Base-by-base conservation (phyloP, 2,797 vertebrate genomes). In the Chelidonichthys spinosus region DNA sequence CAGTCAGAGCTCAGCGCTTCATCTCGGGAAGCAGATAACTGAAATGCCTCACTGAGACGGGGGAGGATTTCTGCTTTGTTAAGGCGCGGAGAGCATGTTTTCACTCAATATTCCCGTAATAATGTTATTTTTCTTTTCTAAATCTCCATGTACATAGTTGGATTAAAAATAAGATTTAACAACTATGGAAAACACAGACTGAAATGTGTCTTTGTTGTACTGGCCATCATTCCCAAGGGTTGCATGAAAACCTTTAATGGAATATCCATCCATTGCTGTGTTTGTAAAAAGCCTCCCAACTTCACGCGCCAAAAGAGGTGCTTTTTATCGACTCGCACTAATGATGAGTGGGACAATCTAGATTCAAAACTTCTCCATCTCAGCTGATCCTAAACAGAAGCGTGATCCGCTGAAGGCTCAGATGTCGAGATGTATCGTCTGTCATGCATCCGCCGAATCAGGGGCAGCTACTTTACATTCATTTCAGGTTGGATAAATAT, bases 71-170 rank as follows among this genome's bases (percentile, higher is more conserved):
- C 14, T 18, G 52, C 11, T n/a, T 68, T 50, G 36, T 58, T 35
- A 25, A 68, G 10, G 61, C 13, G 54, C 46, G 55, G 50, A 4
- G 0, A 46, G 33, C 25, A 8, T 70, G 46, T 52, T 55, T 55
- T 53, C 39, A 39, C 10, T 64, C 35, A 33, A 81, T 39, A 36
- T 71, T 37, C 46, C 56, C n/a, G 44, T 49, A 44, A 74, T 49
- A 32, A 0, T 14, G 2, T 6, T 40, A 11, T 37, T 25, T 64
- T 37, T 46, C 25, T 25, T 25, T 25, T 25, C 25, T 25, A 25
- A 25, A 25, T 32, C 17, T 13, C 49, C 15, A 15, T 15, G 25
- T 18, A 14, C 15, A 46, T 15, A 1, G 11, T 47, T 1, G 18
- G 50, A 71, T 44, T 6, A 17, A 62, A 59, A 65, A 1, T 66